Evolutionary conservation across 1,140 invertebrate species (phyloP), one percentile per base, ranked within the genome.

Genomic region (Megalonaias nervosa): DNA sequence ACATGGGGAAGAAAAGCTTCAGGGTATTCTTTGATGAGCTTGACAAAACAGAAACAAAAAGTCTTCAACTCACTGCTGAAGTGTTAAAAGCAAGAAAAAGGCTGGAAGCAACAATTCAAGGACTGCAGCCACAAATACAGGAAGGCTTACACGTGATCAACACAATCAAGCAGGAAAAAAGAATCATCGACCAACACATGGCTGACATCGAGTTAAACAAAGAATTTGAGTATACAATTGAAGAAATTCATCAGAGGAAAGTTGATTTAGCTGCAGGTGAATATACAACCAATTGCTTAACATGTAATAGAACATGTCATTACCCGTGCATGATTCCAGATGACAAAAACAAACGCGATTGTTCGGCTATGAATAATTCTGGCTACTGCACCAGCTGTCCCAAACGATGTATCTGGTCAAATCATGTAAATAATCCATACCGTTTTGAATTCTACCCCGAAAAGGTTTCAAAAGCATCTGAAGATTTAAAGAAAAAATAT

Each of bases 261-360:
- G 23, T 62, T 12, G 21, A 66, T 1, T 38, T 82, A 19, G 56
- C 66, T 1, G 12, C 2, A 9, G 78, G 81, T 1, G n/a, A 38
- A 23, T 67, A 75, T 69, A 59, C 65, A 4, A 80, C 78, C 26
- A 82, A 80, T 58, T 82, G 81, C 31, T 23, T 58, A 11, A 23
- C 55, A 38, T 82, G 81, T 62, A 75, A 82, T 66, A 62, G 59
- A 5, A 80, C 81, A 6, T 82, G 81, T 73, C 81, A 80, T 60
- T 16, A 48, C 58, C 70, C n/a, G 1, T 82, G 81, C 57, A 11
- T 15, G 15, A 55, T 48, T 62, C 57, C 74, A 55, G 48, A 68
- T 38, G 66, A 75, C 61, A 21, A 67, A 1, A n/a, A 68, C 0
- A 75, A 68, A 75, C 38, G 16, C 11, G 61, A 60, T 9, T 75